Evolutionary conservation across 2,113 vertebrate species (phyloP), one percentile per base, ranked within the genome.

Genomic region (Hystrix cristata): DNA sequence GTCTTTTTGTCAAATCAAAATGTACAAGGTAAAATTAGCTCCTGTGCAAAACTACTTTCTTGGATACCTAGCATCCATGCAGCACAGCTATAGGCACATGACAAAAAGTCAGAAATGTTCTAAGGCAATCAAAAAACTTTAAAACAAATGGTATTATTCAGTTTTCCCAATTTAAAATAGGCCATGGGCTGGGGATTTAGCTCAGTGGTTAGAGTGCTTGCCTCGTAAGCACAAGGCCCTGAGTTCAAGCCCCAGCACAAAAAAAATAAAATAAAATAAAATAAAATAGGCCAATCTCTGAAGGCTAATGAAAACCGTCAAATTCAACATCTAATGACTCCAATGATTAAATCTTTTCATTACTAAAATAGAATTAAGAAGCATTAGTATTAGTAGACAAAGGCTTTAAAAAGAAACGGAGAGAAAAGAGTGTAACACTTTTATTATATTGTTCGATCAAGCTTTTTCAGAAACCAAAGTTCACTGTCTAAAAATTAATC

Each of bases 291-390:
- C 4, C 69, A 96, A 27, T 79, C 34, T 34, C 34, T 38, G 38
- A 90, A 91, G 38, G 76, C 64, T 86, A 46, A 94, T 78, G 72
- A 86, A 91, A 94, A 91, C 4, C 67, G 72, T 29, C 53, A 93
- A 85, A 95, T 95, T 92, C n/a, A 97, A 74, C 29, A 83, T 64
- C 60, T 69, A 94, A 96, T 51, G 64, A 89, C 25, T 82, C 15
- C 83, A 89, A 7, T 60, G 55, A 89, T 89, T 89, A 76, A 84
- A 96, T 96, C 74, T 43, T 94, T 94, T 87, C 46, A 86, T 94
- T 92, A 85, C 21, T 76, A 72, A 92, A 59, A 95, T 4, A 62
- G 1, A 79, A 80, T 93, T 19, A 88, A 78, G 55, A 48, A 57
- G 11, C 19, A 95, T 85, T 83, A 96, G n/a, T 25, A 85, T 80